Conservation (phyloP, 2,113 vertebrate species). For the Falco punctatus region DNA sequence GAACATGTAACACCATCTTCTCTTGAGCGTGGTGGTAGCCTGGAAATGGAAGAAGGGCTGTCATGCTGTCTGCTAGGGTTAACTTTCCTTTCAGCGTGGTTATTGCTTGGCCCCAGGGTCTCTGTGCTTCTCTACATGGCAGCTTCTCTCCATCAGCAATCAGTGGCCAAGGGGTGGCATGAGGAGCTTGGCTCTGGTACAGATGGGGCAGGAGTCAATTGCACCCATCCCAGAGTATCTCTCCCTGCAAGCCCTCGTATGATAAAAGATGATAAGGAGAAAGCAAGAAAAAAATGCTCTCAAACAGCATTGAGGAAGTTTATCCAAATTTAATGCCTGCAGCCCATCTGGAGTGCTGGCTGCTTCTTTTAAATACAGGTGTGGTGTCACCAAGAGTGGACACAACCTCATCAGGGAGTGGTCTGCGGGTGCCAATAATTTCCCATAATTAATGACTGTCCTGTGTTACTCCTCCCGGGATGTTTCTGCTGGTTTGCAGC, state of each 20-base stretch:
- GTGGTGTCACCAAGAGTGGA: background rate
- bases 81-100: background rate
- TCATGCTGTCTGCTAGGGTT: background rate
- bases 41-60: background rate
- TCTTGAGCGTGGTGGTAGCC: rapidly evolving
- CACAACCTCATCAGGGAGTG: background rate
- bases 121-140: background rate
- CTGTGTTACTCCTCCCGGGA: background rate
- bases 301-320: background rate
- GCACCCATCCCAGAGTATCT: background rate
- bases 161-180: background rate
- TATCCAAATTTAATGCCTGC: background rate
- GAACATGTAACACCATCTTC: background rate
- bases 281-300: background rate
- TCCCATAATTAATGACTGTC: background rate
- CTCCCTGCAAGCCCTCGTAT: background rate
- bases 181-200: background rate
- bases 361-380: background rate
- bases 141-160: background rate
- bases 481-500: background rate
- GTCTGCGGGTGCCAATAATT: background rate
- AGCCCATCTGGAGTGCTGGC: too few species aligned
- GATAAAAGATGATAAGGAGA: background rate
- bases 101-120: background rate
- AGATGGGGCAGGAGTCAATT: background rate